These are phyloP conservation scores for Akabosia matsudoensis DNA, from an alignment of 1,140 invertebrate genomes.

Conservation along the genomic window DNA sequence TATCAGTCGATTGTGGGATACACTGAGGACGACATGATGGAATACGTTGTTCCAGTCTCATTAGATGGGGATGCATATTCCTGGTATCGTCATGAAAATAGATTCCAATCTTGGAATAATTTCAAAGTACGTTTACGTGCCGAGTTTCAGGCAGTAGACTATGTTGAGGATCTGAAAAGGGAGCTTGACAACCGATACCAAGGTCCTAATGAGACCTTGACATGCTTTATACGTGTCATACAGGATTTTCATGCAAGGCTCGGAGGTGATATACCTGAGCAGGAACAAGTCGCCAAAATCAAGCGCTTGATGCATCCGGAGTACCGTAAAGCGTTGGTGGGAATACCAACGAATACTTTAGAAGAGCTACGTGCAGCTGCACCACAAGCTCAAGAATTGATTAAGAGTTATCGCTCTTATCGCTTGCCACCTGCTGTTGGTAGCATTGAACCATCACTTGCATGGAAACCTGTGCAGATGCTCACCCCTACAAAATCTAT, in stretches of 20 bases:
- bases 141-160: conserved; percentile 26
- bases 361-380: conserved; percentile 8
- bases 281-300: neutral
- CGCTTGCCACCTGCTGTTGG: conserved; percentile 9
- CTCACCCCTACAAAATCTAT: neutral
- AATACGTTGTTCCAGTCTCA: conserved; percentile 26
- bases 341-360: neutral
- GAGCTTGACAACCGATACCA: conserved; percentile 27
- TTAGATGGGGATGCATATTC: conserved; percentile 25
- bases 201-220: conserved; percentile 16
- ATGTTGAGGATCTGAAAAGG: conserved; percentile 20
- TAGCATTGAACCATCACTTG: conserved; percentile 26
- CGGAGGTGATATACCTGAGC: neutral
- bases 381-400: conserved; percentile 28
- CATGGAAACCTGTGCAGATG: conserved; percentile 22
- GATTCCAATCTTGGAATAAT: neutral
- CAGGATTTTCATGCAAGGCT: conserved; percentile 12
- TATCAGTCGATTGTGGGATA: conserved; percentile 24
- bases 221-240: conserved; percentile 19
- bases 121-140: neutral
- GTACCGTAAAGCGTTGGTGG: neutral
- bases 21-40: conserved; percentile 22
- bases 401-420: conserved; percentile 25
- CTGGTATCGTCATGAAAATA: conserved; percentile 22
- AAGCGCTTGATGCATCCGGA: conserved; percentile 28